phyloP scores from a whole-genome alignment of 2,113 vertebrate species.

The Hyperopisus bebe region DNA sequence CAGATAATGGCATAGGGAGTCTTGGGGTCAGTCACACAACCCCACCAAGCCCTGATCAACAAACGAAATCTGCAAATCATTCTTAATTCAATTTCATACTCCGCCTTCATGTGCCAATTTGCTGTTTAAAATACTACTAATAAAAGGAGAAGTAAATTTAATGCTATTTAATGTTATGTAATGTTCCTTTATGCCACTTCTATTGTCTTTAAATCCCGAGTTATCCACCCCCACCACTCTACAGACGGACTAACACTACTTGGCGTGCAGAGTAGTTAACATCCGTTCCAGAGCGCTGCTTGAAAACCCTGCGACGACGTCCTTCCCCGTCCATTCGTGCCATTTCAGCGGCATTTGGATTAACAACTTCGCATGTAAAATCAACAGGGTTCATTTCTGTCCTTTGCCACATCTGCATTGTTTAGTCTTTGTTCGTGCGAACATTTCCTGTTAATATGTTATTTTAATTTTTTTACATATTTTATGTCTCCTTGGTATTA shows the following conservation, averaged over 20 bases:
- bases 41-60: not conserved
- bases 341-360: not conserved
- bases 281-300: not conserved
- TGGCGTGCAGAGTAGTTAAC: not conserved
- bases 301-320: not conserved
- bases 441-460: not conserved
- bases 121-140: not conserved
- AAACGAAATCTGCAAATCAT: not conserved
- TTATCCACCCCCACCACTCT: not conserved
- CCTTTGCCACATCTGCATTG: not conserved
- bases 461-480: not conserved
- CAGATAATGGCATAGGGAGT: not conserved
- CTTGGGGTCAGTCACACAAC: not conserved
- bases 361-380: not conserved
- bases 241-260: not conserved
- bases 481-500: not conserved
- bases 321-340: not conserved
- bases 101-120: not conserved
- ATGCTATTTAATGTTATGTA: not conserved
- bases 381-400: not conserved
- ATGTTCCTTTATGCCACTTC: not conserved
- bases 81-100: not conserved
- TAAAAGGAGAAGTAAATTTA: not conserved
- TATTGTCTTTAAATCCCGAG: not conserved
- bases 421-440: not conserved